These are phyloP conservation scores for Acanthurus tractus DNA, from an alignment of 2,797 vertebrate species.

Conservation along the genomic window DNA sequence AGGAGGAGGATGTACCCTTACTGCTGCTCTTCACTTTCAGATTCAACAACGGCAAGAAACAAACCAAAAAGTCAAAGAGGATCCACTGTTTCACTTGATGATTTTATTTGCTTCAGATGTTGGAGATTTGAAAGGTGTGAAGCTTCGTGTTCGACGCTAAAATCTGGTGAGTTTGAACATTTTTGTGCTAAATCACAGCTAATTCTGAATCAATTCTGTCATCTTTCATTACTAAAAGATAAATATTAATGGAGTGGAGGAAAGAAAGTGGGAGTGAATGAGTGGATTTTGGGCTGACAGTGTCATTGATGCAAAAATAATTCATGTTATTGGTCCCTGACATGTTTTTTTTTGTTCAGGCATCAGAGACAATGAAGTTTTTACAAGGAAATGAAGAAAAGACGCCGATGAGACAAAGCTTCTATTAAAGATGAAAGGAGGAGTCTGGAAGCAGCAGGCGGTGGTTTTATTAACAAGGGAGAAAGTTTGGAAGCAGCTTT, in stretches of 20 bases:
- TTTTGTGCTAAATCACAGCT: background rate
- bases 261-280: background rate
- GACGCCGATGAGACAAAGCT: background rate
- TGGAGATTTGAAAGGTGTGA: background rate
- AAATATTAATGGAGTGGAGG: background rate
- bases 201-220: background rate
- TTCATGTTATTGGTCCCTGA: background rate
- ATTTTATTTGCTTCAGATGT: background rate
- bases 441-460: background rate
- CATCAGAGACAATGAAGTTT: background rate
- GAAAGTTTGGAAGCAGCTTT: background rate
- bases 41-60: conserved; percentile 21
- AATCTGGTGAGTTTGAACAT: conserved; percentile 20
- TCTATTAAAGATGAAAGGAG: background rate
- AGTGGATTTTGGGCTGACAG: background rate
- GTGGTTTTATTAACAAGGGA: background rate
- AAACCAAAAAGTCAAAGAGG: conserved; percentile 26
- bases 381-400: background rate
- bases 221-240: background rate
- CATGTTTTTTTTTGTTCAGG: conserved; percentile 4
- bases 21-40: conserved; percentile 44
- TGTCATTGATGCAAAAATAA: background rate
- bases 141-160: background rate
- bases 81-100: background rate
- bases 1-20: conserved; percentile 15